Conservation (phyloP, 2,888 invertebrate species). For the Dynastes hyllus region DNA sequence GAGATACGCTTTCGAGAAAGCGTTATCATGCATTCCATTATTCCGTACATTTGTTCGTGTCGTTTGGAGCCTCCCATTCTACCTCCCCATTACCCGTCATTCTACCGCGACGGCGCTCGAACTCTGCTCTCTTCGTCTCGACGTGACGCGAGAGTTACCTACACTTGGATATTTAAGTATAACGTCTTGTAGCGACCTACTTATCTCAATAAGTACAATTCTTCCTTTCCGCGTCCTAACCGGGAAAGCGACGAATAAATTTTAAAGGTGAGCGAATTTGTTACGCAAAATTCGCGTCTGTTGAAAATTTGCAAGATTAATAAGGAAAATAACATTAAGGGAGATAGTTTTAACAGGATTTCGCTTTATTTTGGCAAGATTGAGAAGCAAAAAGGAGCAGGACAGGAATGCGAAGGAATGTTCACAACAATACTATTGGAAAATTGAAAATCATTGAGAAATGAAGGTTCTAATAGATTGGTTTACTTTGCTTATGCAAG, state of each 20-base stretch:
- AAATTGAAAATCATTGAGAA: too few relatives aligned
- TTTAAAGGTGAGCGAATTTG: conserved; percentile 30
- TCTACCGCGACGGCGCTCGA: too few relatives aligned
- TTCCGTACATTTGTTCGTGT: conserved; percentile 46
- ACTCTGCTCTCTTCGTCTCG: neutral
- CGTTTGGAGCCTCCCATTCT: conserved; percentile 17
- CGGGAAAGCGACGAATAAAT: conserved; percentile 10
- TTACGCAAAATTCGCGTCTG: conserved; percentile 2
- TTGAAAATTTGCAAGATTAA: neutral
- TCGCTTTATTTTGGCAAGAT: too few relatives aligned
- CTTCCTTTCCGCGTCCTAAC: conserved; percentile 9
- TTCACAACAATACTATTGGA: too few relatives aligned
- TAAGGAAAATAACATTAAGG: neutral
- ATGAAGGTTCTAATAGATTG: too few relatives aligned
- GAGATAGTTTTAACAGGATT: neutral
- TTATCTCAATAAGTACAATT: conserved; percentile 42
- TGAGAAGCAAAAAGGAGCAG: neutral
- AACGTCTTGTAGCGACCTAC: conserved; percentile 31
- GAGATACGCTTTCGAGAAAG: conserved; percentile 47
- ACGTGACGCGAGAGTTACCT: neutral
- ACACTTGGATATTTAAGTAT: conserved; percentile 34
- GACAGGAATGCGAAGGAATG: too few relatives aligned
- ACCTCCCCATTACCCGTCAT: too few relatives aligned
- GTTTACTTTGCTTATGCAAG: too few relatives aligned
- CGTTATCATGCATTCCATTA: conserved; percentile 48